Evolutionary conservation across 2,888 invertebrate genomes (phyloP).

Genomic region (Trissonchulus latispiculum): DNA sequence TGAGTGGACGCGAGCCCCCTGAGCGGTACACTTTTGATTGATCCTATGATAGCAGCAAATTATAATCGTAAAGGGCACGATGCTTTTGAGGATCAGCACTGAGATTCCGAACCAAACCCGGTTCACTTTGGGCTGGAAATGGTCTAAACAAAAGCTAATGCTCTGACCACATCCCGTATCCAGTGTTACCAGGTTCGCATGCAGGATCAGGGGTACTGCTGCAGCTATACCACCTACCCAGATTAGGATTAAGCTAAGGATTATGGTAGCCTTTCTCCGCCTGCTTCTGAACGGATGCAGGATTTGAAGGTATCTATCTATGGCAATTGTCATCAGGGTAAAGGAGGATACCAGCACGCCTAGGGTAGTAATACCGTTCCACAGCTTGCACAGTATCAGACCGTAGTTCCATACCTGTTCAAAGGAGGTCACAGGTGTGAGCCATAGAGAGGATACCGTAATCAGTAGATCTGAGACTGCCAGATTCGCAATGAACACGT

Average conservation of each 20-base stretch:
- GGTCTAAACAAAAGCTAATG: not conserved
- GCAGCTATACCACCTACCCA: not conserved
- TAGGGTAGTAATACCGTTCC: not conserved
- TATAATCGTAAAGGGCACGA: slow-evolving; percentile 1
- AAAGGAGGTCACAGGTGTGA: slow-evolving; percentile 83
- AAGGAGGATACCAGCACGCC: not conserved
- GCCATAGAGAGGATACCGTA: slow-evolving; percentile 83
- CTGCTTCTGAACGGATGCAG: not conserved
- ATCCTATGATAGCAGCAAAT: not conserved
- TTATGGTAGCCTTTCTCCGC: not conserved
- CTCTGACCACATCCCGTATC: not conserved
- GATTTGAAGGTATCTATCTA: slow-evolving; percentile 7
- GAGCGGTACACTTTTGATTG: not conserved
- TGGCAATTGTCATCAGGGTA: slow-evolving; percentile 14
- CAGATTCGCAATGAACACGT: slow-evolving; percentile 88
- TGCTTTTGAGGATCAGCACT: slow-evolving; percentile 9
- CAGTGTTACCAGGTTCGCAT: not conserved
- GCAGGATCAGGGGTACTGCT: not conserved
- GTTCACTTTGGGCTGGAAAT: not conserved
- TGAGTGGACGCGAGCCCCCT: not conserved
- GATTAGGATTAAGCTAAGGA: not conserved
- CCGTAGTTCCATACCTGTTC: slow-evolving; percentile 3
- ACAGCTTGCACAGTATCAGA: not conserved
- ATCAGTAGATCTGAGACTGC: slow-evolving; percentile 87
- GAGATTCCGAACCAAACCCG: not conserved